A percentile compares a stretch with the other conserved stretches of the same genome.
These are phyloP conservation scores for Trimorus sp. DNA, from an alignment of 2,888 invertebrate genomes.

Conservation along the genomic window DNA sequence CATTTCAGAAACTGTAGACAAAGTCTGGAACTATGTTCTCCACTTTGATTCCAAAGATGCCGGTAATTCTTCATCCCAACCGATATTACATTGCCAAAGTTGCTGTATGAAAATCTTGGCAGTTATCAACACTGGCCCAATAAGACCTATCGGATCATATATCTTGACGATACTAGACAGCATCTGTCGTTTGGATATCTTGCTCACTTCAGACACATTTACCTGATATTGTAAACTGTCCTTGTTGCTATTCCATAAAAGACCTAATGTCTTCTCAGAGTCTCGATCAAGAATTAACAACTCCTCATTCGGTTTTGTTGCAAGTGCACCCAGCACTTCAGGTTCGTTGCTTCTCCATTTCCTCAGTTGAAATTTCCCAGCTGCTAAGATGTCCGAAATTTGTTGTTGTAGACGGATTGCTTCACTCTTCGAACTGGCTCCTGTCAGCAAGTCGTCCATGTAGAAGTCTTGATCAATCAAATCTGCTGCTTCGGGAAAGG, in stretches of 20 bases:
- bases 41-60: slow-evolving; percentile 4
- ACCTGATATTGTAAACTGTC: too few species aligned
- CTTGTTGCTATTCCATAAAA: not conserved
- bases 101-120: slow-evolving; percentile 18
- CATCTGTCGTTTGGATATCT: not conserved
- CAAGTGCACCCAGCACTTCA: not conserved
- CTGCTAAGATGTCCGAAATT: not conserved
- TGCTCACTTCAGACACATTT: too few species aligned
- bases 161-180: not conserved
- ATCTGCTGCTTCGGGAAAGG: not conserved
- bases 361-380: slow-evolving; percentile 1
- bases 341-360: not conserved
- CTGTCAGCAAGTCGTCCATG: slow-evolving; percentile 4
- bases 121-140: not conserved
- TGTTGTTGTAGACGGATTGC: not conserved
- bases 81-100: slow-evolving; percentile 22
- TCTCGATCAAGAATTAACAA: slow-evolving; percentile 6
- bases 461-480: not conserved
- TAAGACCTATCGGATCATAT: not conserved
- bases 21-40: slow-evolving; percentile 8
- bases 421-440: not conserved
- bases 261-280: not conserved
- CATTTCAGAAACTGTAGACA: slow-evolving; percentile 19
- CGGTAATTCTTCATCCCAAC: slow-evolving; percentile 41
- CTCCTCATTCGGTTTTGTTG: not conserved